These are phyloP conservation scores for Pyralis farinalis DNA, from an alignment of 2,888 invertebrate genomes.

Conservation along the genomic window DNA sequence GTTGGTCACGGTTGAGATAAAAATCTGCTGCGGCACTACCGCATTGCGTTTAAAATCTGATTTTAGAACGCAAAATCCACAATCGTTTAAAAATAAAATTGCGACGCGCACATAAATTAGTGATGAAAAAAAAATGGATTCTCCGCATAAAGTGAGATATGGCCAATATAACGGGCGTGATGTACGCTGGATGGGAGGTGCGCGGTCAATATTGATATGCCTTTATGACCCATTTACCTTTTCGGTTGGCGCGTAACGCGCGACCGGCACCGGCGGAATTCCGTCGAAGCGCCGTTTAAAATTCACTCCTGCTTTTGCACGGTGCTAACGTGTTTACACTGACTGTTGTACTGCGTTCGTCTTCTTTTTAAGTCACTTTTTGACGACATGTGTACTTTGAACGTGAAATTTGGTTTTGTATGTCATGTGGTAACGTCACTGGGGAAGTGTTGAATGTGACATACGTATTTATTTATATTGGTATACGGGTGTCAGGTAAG, in stretches of 20 bases:
- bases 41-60: neutral
- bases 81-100: constrained; percentile 38
- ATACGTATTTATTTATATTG: neutral
- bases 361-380: neutral
- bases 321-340: constrained; percentile 46
- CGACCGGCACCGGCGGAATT: constrained; percentile 46
- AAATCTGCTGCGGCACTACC: neutral
- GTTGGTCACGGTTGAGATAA: no score
- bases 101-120: constrained; percentile 51
- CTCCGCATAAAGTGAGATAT: constrained; percentile 59
- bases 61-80: constrained; percentile 2
- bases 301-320: constrained; percentile 47
- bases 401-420: neutral
- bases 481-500: no score
- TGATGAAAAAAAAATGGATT: constrained; percentile 43
- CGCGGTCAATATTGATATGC: constrained; percentile 74
- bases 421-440: neutral
- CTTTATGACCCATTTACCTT: constrained; percentile 76
- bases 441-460: no score
- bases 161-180: constrained; percentile 58
- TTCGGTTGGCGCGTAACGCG: constrained; percentile 46
- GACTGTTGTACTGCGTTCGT: constrained; percentile 12
- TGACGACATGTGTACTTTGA: neutral
- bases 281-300: constrained; percentile 51
- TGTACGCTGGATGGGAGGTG: constrained; percentile 55